A percentile compares a stretch with the other conserved stretches of the same genome.
Evolutionary conservation across 2,888 invertebrate genomes (phyloP).

Genomic region (Orchestes rusci): DNA sequence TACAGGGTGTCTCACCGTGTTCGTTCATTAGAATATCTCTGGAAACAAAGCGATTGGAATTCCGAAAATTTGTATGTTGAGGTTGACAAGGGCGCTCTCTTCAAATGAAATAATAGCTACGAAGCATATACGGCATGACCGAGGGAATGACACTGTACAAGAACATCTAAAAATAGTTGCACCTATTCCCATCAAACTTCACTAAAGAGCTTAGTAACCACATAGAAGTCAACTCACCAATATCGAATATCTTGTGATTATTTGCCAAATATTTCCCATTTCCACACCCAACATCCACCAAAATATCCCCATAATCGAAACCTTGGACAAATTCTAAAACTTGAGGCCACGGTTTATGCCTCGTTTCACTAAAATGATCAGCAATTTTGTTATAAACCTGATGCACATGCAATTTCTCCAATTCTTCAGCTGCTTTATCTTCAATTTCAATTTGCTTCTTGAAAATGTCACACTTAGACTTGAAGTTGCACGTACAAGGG

Average conservation of each 20-base stretch:
- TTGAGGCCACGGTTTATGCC: slow-evolving; percentile 91
- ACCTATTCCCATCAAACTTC: not conserved
- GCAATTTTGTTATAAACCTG: slow-evolving; percentile 92
- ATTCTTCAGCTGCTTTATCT: slow-evolving; percentile 46
- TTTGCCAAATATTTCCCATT: slow-evolving; percentile 91
- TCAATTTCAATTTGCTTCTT: slow-evolving; percentile 24
- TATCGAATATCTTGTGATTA: slow-evolving; percentile 54
- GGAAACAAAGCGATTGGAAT: too few relatives aligned
- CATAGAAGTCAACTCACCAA: slow-evolving; percentile 35
- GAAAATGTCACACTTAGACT: slow-evolving; percentile 57
- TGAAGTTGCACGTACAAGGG: slow-evolving; percentile 59
- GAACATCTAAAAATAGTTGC: not conserved
- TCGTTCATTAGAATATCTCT: too few relatives aligned
- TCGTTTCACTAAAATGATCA: slow-evolving; percentile 86
- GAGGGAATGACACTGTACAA: too few relatives aligned
- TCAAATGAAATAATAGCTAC: too few relatives aligned
- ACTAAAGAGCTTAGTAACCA: not conserved
- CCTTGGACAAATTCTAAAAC: slow-evolving; percentile 71
- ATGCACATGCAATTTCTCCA: slow-evolving; percentile 75
- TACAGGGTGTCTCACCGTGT: too few relatives aligned
- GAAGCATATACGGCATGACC: too few relatives aligned
- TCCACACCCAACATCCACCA: slow-evolving; percentile 94
- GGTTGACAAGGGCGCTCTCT: too few relatives aligned
- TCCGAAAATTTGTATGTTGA: too few relatives aligned
- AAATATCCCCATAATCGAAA: slow-evolving; percentile 59